Base-by-base conservation (phyloP, 2,888 invertebrate species). In the Heliconius erato region DNA sequence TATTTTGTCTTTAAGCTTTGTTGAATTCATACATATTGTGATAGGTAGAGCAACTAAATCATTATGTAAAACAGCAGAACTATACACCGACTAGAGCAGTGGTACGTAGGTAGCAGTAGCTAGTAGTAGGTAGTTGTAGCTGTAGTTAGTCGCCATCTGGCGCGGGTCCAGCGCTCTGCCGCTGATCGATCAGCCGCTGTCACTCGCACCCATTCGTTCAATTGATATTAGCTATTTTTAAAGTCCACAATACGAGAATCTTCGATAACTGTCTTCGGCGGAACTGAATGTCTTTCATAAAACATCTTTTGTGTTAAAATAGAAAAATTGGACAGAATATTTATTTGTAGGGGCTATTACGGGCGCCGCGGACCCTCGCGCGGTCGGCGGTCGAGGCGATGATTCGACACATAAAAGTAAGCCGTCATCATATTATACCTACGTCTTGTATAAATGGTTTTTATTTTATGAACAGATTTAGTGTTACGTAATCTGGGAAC, bases 171-270 rank as follows among this genome's bases (percentile, higher is more conserved):
- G 80, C 71, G 71, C 23, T n/a, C 23, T 23, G n/a, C 69, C 28
- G 59, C 54, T 54, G 80, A 80, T 80, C 80, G 76, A 80, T 80
- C 79, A 74, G 74, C 40, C 35, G 49, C 40, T 77, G 80, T 81
- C 80, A 63, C 76, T 74, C 59, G 59, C 54, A 54, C n/a, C 54
- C 69, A 79, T 79, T 79, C 67, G 72, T 67, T 54, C 74, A n/a
- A 68, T 76, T 54, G 35, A 54, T 81, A 77, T 81, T 76, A 69
- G 49, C 69, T 76, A 69, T 77, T 68, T 80, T 59, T 80, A 68
- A 54, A 59, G 40, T 67, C 68, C 68, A 54, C 74, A 76, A 76
- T 68, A 74, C 67, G 68, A 76, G 40, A 67, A 68, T 68, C 35
- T 68, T 80, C 40, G 74, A 80, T 67, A 80, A 67, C 67, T 68